Percentiles rank a stretch among this genome's conserved stretches.
Evolutionary conservation across 1,140 invertebrate genomes (phyloP).

Genomic region (Pogonus chalceus): DNA sequence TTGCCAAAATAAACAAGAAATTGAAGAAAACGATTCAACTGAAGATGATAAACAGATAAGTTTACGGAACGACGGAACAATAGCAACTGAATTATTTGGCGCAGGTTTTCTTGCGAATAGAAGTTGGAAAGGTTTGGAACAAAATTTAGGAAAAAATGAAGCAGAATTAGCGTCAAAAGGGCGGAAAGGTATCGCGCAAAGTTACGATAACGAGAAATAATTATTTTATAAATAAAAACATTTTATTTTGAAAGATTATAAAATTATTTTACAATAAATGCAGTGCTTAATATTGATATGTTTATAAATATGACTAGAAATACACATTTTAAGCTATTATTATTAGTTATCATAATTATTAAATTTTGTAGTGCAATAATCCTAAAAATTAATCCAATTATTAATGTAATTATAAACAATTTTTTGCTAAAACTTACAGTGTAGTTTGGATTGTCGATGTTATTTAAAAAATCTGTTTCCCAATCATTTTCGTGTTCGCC

Average conservation of each 20-base stretch:
- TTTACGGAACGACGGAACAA: conserved; percentile 30
- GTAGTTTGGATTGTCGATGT: neutral
- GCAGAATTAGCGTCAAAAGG: conserved; percentile 50
- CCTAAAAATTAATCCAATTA: neutral
- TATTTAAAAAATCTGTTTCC: conserved; percentile 43
- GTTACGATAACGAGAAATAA: conserved; percentile 36
- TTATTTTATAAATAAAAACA: conserved; percentile 9
- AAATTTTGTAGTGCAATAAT: conserved; percentile 2
- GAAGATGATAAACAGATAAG: conserved; percentile 27
- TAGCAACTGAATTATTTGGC: conserved; percentile 42
- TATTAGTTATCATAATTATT: neutral
- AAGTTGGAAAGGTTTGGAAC: conserved; percentile 65
- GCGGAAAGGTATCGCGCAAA: conserved; percentile 48
- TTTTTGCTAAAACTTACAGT: conserved; percentile 5
- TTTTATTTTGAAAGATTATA: too few relatives aligned
- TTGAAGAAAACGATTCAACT: conserved; percentile 11
- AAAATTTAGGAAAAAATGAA: conserved; percentile 54
- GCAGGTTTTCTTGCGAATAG: conserved; percentile 48
- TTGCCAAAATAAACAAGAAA: conserved; percentile 28
- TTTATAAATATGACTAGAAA: too few relatives aligned
- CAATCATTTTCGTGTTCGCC: conserved; percentile 50
- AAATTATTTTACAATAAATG: too few relatives aligned
- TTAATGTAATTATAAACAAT: neutral
- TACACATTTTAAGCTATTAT: too few relatives aligned
- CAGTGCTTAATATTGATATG: too few relatives aligned